These are phyloP conservation scores for Drosophila repleta DNA, from an alignment of 1,140 invertebrate species.

Conservation along the genomic window DNA sequence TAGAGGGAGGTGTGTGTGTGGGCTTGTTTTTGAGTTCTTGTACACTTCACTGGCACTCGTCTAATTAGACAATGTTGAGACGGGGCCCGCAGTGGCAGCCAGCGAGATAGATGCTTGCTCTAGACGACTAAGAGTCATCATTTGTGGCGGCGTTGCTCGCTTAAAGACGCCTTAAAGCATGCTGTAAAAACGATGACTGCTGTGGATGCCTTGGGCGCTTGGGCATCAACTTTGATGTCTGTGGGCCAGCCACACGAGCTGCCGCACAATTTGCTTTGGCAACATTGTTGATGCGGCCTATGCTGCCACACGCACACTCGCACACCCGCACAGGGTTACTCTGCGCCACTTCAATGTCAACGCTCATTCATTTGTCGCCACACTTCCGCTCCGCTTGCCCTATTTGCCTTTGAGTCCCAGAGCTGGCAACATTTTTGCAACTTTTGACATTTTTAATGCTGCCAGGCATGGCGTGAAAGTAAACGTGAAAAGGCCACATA, in stretches of 20 bases:
- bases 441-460: conserved; percentile 82
- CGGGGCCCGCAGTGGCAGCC: conserved; percentile 43
- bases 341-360: conserved; percentile 67
- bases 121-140: conserved; percentile 30
- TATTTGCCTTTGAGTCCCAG: conserved; percentile 37
- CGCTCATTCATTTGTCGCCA: conserved; percentile 72
- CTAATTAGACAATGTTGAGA: conserved; percentile 80
- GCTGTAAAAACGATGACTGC: conserved; percentile 21
- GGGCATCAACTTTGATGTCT: conserved; percentile 67
- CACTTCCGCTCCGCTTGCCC: conserved; percentile 48
- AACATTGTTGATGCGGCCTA: conserved; percentile 68
- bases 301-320: conserved; percentile 28
- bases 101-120: conserved; percentile 47
- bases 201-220: conserved; percentile 10
- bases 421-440: conserved; percentile 78
- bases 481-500: conserved; percentile 60
- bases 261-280: conserved; percentile 74
- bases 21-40: conserved; percentile 33
- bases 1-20: conserved; percentile 17
- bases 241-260: conserved; percentile 59
- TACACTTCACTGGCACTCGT: conserved; percentile 73
- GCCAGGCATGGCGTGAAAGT: conserved; percentile 76
- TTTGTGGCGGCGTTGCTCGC: conserved; percentile 44
- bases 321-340: conserved; percentile 15
- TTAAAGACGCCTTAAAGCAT: conserved; percentile 69